phyloP scores from a whole-genome alignment of 2,113 vertebrate species.

The Rafetus swinhoei region DNA sequence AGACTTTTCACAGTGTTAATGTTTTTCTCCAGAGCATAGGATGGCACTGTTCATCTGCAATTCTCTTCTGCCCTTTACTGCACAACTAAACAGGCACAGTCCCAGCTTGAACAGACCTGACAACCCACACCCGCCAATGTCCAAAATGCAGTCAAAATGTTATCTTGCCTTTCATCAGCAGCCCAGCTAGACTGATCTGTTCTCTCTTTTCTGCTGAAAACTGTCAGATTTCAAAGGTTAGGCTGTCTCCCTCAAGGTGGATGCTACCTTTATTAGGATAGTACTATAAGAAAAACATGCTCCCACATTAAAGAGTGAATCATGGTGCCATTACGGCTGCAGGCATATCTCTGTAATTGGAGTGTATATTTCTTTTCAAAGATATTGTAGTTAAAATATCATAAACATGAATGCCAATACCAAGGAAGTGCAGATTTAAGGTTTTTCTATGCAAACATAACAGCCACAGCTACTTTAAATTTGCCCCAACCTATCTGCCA shows the following conservation, averaged over 20 bases:
- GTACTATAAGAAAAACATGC: neutral
- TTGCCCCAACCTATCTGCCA: neutral
- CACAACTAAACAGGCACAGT: neutral
- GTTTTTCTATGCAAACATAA: neutral
- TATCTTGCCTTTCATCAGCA: slow-evolving; percentile 1
- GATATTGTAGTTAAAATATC: neutral
- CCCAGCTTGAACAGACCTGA: neutral
- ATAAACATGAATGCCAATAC: neutral
- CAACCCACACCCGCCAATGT: neutral
- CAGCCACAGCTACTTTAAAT: neutral
- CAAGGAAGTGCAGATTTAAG: neutral
- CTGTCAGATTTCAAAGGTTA: neutral
- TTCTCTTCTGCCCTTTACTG: neutral
- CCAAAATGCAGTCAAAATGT: slow-evolving; percentile 13
- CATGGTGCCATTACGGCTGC: neutral
- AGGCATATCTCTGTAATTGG: neutral
- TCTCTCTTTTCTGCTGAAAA: neutral
- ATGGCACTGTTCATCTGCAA: neutral
- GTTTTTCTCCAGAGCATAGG: neutral
- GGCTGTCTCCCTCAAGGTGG: neutral
- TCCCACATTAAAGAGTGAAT: neutral
- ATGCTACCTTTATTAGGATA: neutral
- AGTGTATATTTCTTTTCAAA: neutral
- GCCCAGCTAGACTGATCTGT: neutral
- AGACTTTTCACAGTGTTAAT: neutral